A percentile compares a stretch with the other conserved stretches of the same genome.
These are phyloP conservation scores for Papilio demoleus DNA, from an alignment of 2,888 invertebrate species.

Conservation along the genomic window DNA sequence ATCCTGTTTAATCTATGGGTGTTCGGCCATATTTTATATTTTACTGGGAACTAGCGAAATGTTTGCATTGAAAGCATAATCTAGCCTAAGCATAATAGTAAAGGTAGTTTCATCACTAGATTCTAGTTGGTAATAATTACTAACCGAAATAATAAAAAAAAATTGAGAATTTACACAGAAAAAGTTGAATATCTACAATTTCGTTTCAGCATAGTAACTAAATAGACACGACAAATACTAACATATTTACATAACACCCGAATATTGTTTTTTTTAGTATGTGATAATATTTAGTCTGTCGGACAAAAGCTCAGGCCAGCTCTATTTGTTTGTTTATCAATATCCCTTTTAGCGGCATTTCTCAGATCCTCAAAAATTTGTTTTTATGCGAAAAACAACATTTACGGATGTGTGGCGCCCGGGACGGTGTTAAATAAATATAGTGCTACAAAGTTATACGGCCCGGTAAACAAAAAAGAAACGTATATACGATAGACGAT, in stretches of 20 bases:
- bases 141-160: too few species aligned
- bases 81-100: too few species aligned
- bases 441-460: not conserved
- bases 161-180: not conserved
- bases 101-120: too few species aligned
- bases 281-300: constrained; percentile 30
- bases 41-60: too few species aligned
- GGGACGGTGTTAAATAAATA: constrained; percentile 35
- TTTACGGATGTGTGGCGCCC: constrained; percentile 38
- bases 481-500: too few species aligned
- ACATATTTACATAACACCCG: constrained; percentile 34
- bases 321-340: constrained; percentile 33
- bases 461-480: not conserved
- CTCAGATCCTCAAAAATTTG: constrained; percentile 17
- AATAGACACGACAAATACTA: constrained; percentile 8
- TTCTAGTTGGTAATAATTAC: too few species aligned
- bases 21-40: too few species aligned
- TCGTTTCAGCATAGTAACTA: constrained; percentile 1
- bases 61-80: too few species aligned
- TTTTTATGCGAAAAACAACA: constrained; percentile 35
- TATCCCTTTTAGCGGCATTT: constrained; percentile 40
- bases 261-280: constrained; percentile 23
- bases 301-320: constrained; percentile 19
- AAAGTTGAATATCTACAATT: constrained; percentile 18
- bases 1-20: too few species aligned